Conservation (phyloP, 2,888 invertebrate species). For the Rhagophthalmus giganteus region DNA sequence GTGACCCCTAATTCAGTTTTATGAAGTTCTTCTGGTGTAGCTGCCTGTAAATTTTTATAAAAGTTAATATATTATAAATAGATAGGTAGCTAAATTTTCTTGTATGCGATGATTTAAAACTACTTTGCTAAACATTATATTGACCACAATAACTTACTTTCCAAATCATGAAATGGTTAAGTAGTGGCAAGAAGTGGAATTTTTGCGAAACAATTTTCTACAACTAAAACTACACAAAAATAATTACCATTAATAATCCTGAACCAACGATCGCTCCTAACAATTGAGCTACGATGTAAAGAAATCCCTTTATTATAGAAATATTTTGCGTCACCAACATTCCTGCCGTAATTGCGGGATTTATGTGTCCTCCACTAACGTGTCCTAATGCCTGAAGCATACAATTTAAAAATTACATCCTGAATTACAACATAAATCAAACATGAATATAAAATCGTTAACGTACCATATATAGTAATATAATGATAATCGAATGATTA, state of each 20-base stretch:
- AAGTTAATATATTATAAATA: conserved; percentile 2
- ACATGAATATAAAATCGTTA: too few relatives aligned
- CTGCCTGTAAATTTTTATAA: conserved; percentile 55
- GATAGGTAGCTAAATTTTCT: too few relatives aligned
- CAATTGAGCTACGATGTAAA: conserved; percentile 83
- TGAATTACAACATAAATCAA: background rate
- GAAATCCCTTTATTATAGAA: conserved; percentile 70
- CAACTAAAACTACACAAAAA: too few relatives aligned
- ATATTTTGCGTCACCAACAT: conserved; percentile 80
- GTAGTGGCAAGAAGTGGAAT: too few relatives aligned
- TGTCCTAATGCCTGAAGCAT: conserved; percentile 76
- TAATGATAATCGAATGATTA: too few relatives aligned
- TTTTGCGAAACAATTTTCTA: too few relatives aligned
- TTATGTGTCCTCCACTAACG: conserved; percentile 88
- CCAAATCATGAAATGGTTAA: too few relatives aligned
- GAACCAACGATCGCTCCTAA: conserved; percentile 81
- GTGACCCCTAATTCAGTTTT: conserved; percentile 72
- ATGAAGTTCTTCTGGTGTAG: conserved; percentile 68
- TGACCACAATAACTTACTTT: too few relatives aligned
- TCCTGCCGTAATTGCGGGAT: conserved; percentile 88
- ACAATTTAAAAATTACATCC: conserved; percentile 18
- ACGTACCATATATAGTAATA: too few relatives aligned
- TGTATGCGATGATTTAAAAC: too few relatives aligned
- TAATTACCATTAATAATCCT: conserved; percentile 66
- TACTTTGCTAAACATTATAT: too few relatives aligned